Base-by-base conservation (phyloP, 2,888 invertebrate species). In the Brachyopa scutellaris region DNA sequence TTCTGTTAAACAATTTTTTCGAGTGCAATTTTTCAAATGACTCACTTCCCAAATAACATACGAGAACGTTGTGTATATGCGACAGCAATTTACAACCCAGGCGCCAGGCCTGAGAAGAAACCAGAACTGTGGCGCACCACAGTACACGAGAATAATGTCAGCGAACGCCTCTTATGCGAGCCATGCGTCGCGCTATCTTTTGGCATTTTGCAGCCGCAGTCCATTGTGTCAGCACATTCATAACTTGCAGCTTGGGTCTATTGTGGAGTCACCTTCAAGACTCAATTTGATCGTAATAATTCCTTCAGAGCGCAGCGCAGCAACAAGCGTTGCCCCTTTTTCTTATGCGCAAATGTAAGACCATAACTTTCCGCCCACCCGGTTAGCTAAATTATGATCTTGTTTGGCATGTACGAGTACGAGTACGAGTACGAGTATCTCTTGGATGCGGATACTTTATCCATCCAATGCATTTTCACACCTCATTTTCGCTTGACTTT, bases 321-420 rank as follows among this genome's bases (percentile, higher is more conserved):
- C 49, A 57, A 26, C 64, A 55, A 62, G 33, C 36, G 42, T 57
- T 62, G 47, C 51, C 19, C 47, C 47, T 45, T 23, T 17, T 45
- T 29, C n/a, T n/a, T n/a, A n/a, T n/a, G n/a, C 9, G 15, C 21
- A 59, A 74, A 69, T 74, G 80, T 64, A 66, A 53, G 23, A n/a
- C 77, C 61, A 72, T 82, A 72, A 72, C 23, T 82, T 72, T 66
- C 66, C 82, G 82, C 82, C 77, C 77, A 82, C 82, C 72, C 59
- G 70, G 55, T 21, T 26, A 53, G 70, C 49, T 77, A 72, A 82
- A 72, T 77, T 82, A 82, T 72, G 77, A 82, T 82, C 80, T 82
- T 70, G 77, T 77, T 76, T 74, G 3, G 55, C 74, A 67, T 66
- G 19, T 40, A 11, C 64, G 23, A 31, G n/a, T 42, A 57, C 59